Evolutionary conservation across 2,888 invertebrate species (phyloP), one percentile per base, ranked within the genome.

Genomic region (Zygothrica quintamaculata): DNA sequence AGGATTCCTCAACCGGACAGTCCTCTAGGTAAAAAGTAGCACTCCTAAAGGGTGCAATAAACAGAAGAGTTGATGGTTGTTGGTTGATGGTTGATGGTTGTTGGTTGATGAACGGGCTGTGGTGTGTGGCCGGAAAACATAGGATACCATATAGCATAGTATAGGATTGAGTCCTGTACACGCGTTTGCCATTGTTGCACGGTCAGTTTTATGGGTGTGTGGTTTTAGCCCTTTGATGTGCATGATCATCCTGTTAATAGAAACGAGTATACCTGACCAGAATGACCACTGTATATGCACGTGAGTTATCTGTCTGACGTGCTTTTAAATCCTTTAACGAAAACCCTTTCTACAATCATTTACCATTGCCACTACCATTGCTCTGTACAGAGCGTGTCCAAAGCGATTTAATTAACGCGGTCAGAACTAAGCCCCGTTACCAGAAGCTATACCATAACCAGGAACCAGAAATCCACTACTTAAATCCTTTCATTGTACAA

Each of bases 151-250:
- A n/a, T n/a, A n/a, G n/a, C n/a, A n/a, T n/a, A n/a, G n/a, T n/a
- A n/a, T n/a, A 48, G 50, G 22, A 47, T 37, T 13, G 34, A 8
- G 55, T 56, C 60, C 48, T 34, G 53, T 39, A 72, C 72, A 47
- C 66, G 66, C 51, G 47, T 25, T 55, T 25, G 11, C 46, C 43
- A 67, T 72, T 72, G 72, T 80, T 80, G 82, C 69, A 72, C 85
- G 69, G 33, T 18, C 87, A 65, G 79, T 89, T 89, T 89, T 87
- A 88, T 89, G 89, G 89, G 89, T 88, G 89, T 89, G 88, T 87
- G 89, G 89, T 89, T 89, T 88, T 84, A 88, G 89, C 88, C 89
- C 87, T 88, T 89, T 89, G 87, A 89, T 89, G 88, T 81, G 77
- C 81, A 84, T 88, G 89, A 89, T 89, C 88, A 89, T 89, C 88